Base-by-base conservation (phyloP, 1,140 invertebrate genomes). In the Zaprionus tsacasi region DNA sequence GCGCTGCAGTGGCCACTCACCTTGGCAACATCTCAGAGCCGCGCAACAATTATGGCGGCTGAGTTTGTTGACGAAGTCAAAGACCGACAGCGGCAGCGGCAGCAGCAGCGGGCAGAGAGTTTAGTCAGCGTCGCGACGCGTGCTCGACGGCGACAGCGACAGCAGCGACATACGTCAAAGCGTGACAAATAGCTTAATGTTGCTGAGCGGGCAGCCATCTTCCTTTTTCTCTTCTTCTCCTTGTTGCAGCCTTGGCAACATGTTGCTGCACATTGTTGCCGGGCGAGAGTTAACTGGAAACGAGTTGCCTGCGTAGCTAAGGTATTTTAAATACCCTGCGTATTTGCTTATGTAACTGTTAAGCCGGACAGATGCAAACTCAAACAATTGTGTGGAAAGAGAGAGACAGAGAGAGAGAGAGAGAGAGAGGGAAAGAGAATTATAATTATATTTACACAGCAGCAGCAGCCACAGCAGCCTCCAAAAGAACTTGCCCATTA, bases 161-260 rank as follows among this genome's bases (percentile, higher is more conserved):
- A 50, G 36, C 60, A 48, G 60, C 63, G 25, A 69, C 40, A 60
- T 71, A 81, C 75, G 75, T 86, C 82, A 86, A 79, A 85, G 82
- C 79, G 82, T 87, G 82, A 87, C 82, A 86, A 86, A 86, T 86
- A 67, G 76, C 64, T 48, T 40, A 61, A 60, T 57, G 59, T 71
- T 81, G 74, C 54, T 43, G 61, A 1, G 15, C 33, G 27, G 21
- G 21, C 21, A 1, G 21, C 21, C 21, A 21, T 21, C 21, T 21
- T 21, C 2, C 25, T 71, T 68, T 67, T 52, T 36, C 45, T 74
- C 48, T 38, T 63, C 60, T 63, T 59, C 63, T 5, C 0, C 30
- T 33, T 33, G 30, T 10, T 10, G 33, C 33, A 35, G 33, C 10
- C 33, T 30, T 30, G 10, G 33, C 38, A 40, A 40, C 38, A 11